Evolutionary conservation across 2,797 vertebrate genomes (phyloP), one percentile per base, ranked within the genome.

Genomic region (Nyctibius grandis): DNA sequence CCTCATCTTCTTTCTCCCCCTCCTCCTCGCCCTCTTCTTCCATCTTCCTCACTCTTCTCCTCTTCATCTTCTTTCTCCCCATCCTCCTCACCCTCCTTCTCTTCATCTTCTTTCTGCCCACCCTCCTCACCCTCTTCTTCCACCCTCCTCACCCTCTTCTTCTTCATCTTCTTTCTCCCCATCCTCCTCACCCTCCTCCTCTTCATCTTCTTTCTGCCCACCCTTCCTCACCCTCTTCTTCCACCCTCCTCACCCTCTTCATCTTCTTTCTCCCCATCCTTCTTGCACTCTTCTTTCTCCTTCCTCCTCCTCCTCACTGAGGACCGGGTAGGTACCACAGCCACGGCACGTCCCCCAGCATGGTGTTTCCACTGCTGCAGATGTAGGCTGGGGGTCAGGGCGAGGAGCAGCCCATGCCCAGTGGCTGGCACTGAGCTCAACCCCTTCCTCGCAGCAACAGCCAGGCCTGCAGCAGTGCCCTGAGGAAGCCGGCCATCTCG

Each of bases 401-500:
- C 0, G 22, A 60, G 45, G 63, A 60, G 34, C 33, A n/a, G 15
- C 54, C 65, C 1, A 0, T 22, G 65, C n/a, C 31, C 0, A 0
- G 6, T 15, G 34, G 44, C 38, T 7, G 81, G 28, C 0, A 0
- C 68, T 45, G 77, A 78, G 16, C 36, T 17, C 0, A 0, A 20
- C 3, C 33, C 56, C 23, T 61, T 53, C 3, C 11, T 29, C 54
- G 38, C 98, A 99, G 99, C 96, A 99, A 99, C 98, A 99, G 98
- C 97, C 99, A 99, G 97, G 99, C 99, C 0, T 99, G 99, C 95
- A 99, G 99, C 98, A 99, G 98, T 4, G 99, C 99, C 5, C 98
- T 99, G 80, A 98, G 99, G 97, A 99, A 99, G 76, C 99, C 99
- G 3, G 99, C 99, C 88, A 98, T 99, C 96, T 99, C 99, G 20